Evolutionary conservation across 23 tunicate species (phyloP), one percentile per base, ranked within the genome.

Genomic region (Halocynthia aurantium): DNA sequence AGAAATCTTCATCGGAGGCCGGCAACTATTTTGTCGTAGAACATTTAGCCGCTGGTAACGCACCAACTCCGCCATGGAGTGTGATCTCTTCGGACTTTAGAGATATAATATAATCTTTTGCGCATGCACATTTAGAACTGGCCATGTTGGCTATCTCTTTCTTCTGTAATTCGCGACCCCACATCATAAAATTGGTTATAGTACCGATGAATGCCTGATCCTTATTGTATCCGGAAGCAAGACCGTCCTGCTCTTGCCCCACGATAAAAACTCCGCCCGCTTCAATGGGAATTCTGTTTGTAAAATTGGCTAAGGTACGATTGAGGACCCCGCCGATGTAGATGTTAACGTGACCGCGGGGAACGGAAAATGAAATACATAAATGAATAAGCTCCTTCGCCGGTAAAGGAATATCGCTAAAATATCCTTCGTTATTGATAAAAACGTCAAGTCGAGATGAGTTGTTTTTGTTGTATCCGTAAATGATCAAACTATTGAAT

Each of bases 101-200:
- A 9, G 76, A 20, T 9, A 50, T 21, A 52, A 71, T 17, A 71
- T 71, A 71, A 50, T 71, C 76, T 50, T 8, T 71, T 21, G 76
- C 55, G 49, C 76, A 71, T 71, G 22, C 57, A 4, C 76, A 71
- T 9, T 55, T 22, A 19, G 50, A 20, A 15, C 49, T 22, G 11
- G 55, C 55, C 76, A 71, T 71, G 18, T 9, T 50, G 8, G 21
- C 49, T 51, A 71, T 71, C 13, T 71, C 76, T 52, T 22, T 10
- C 6, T 18, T 15, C 12, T 52, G 22, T 55, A 71, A 71, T 52
- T 51, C 76, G 12, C 76, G 12, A 52, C 18, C n/a, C 76, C 76
- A 71, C 57, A 71, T 51, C 76, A 71, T 71, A 55, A 71, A 71
- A 52, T 71, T 71, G 76, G 51, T 51, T n/a, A 71, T 71, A 44